Evolutionary conservation across 92 coral and sea anemone genomes (phyloP).

Genomic region (Actinostola sp.): DNA sequence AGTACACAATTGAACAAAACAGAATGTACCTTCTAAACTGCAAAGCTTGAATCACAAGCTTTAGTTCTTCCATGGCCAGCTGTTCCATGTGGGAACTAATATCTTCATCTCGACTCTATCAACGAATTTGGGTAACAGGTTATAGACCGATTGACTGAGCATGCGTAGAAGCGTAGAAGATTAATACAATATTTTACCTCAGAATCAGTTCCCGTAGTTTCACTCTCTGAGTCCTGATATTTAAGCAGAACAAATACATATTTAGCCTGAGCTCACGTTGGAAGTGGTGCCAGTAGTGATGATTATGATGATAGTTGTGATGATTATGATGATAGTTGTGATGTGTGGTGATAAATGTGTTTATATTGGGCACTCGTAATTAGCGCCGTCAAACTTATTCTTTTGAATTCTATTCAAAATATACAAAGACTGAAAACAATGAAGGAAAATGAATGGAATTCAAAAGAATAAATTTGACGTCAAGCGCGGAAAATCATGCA

Average conservation of each 20-base stretch:
- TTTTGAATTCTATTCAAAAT: too few relatives aligned
- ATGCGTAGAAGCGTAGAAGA: background rate
- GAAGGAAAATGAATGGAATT: too few relatives aligned
- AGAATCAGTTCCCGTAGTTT: constrained; percentile 59
- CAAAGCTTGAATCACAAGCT: constrained; percentile 85
- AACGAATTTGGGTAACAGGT: background rate
- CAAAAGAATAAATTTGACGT: too few relatives aligned
- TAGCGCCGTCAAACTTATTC: too few relatives aligned
- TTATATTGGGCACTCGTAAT: too few relatives aligned
- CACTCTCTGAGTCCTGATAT: constrained; percentile 53
- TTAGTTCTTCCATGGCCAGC: constrained; percentile 81
- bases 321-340: background rate
- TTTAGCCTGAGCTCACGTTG: background rate
- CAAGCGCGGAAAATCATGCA: too few relatives aligned
- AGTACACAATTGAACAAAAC: too few relatives aligned
- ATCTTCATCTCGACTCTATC: constrained; percentile 57
- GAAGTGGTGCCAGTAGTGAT: background rate
- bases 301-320: background rate
- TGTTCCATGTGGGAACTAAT: constrained; percentile 59
- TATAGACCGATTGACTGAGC: background rate
- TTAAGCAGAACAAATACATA: background rate
- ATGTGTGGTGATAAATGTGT: too few relatives aligned
- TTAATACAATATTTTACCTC: constrained; percentile 11
- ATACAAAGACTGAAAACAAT: too few relatives aligned
- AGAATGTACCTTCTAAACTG: constrained; percentile 88